Evolutionary conservation across 2,888 invertebrate genomes (phyloP), one percentile per base, ranked within the genome.

Genomic region (Ptychoptera albimana): DNA sequence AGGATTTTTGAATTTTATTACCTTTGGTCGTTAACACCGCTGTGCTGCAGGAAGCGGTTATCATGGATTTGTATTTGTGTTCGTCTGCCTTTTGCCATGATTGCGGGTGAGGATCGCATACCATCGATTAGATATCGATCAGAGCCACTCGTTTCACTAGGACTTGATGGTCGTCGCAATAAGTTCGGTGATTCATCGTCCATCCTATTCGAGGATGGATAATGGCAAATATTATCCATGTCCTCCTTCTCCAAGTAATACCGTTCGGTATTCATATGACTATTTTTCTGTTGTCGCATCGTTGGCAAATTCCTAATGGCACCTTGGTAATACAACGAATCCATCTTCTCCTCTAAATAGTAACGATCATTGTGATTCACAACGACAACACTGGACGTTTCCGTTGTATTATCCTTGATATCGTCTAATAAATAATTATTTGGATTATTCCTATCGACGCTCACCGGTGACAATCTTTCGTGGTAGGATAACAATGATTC

Each of bases 101-200:
- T 59, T 44, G 59, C 57, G 43, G 63, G 61, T 44, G 63, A 63
- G 42, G 60, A 60, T 41, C 61, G 57, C 29, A 56, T 55, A 29
- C 58, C 53, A 49, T 64, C 63, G 14, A 65, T 52, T 29, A 64
- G 50, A 45, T 63, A 64, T 40, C 65, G 59, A 56, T 65, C 64
- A 9, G 64, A 65, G 12, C 63, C 64, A 45, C 65, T 65, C 8
- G 64, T 65, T 50, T 65, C 64, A 50, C 64, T 65, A 11, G 63
- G 65, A 50, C 64, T 64, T 31, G 65, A 65, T 37, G 60, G 50
- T 10, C 57, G 56, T 49, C 60, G 63, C 31, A 63, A 46, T 15
- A 52, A 46, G 45, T 57, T 9, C 32, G 32, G 32, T 9, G 42
- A 42, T n/a, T 42, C 30, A 8, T 34, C 30, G 15, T 30, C 23